Conservation (phyloP, 2,888 invertebrate genomes). For the Ormyrus labotus region DNA sequence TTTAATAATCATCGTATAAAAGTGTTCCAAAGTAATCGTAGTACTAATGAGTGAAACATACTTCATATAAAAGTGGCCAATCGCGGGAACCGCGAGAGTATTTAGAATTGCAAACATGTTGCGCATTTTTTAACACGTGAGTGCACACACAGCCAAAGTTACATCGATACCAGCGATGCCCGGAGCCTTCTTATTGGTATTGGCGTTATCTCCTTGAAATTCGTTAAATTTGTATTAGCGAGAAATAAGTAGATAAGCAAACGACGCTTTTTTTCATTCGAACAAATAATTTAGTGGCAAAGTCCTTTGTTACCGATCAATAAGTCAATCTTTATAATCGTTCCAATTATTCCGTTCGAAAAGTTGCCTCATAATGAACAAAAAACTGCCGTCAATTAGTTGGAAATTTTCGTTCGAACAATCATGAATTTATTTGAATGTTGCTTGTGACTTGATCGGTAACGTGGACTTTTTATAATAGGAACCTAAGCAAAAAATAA, state of each 20-base stretch:
- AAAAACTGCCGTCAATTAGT: slow-evolving; percentile 19
- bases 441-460: not conserved
- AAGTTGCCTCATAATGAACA: not conserved
- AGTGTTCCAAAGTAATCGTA: too few relatives aligned
- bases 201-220: not conserved
- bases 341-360: too few relatives aligned
- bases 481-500: slow-evolving; percentile 29
- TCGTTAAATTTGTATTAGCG: not conserved
- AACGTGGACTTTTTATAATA: slow-evolving; percentile 5
- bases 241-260: not conserved
- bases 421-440: not conserved
- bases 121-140: not conserved
- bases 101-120: not conserved
- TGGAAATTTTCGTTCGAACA: not conserved
- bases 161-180: not conserved
- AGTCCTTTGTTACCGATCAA: slow-evolving; percentile 13
- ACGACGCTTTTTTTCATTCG: slow-evolving; percentile 5
- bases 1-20: too few relatives aligned
- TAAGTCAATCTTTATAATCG: not conserved
- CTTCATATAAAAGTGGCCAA: too few relatives aligned
- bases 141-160: not conserved
- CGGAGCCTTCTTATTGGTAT: not conserved
- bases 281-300: slow-evolving; percentile 15
- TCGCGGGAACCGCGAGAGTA: too few relatives aligned
- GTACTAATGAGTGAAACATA: too few relatives aligned